These are phyloP conservation scores for Canis aureus DNA, from an alignment of 2,113 vertebrate species.

Conservation along the genomic window DNA sequence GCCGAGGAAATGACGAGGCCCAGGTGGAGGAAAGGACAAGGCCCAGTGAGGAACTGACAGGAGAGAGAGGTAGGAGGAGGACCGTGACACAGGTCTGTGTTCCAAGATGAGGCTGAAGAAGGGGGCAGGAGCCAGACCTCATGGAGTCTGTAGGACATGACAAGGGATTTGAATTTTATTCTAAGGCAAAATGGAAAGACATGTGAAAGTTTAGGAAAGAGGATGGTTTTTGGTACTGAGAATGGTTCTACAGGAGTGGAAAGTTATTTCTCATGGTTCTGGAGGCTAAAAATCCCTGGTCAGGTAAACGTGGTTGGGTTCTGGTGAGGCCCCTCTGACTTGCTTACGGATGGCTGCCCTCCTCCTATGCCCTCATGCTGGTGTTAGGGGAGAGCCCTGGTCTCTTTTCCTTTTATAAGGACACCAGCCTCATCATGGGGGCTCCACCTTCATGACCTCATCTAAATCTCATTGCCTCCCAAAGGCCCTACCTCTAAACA, in stretches of 20 bases:
- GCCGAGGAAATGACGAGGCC: not conserved
- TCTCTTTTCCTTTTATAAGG: not conserved
- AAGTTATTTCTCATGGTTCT: not conserved
- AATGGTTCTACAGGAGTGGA: not conserved
- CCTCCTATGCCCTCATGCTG: too few species aligned
- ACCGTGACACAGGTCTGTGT: fast-evolving
- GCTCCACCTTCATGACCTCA: not conserved
- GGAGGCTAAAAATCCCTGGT: not conserved
- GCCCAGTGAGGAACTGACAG: fast-evolving
- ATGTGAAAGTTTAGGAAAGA: not conserved
- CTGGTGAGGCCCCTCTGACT: not conserved
- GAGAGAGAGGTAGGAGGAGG: not conserved
- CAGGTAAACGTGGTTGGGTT: too few species aligned
- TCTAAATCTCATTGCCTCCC: not conserved
- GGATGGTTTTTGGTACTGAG: not conserved
- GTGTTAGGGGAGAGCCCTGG: not conserved
- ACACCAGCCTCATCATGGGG: not conserved
- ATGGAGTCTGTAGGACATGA: not conserved
- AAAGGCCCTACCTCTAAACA: not conserved
- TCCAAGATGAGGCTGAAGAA: too few species aligned
- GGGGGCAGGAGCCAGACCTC: not conserved
- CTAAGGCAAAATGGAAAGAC: not conserved
- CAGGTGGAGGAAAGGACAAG: too few species aligned
- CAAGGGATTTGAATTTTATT: not conserved
- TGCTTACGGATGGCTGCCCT: fast-evolving